A percentile compares a stretch with the other conserved stretches of the same genome.
These are phyloP conservation scores for Lasioglossum zephyrum DNA, from an alignment of 2,888 invertebrate species.

Conservation along the genomic window DNA sequence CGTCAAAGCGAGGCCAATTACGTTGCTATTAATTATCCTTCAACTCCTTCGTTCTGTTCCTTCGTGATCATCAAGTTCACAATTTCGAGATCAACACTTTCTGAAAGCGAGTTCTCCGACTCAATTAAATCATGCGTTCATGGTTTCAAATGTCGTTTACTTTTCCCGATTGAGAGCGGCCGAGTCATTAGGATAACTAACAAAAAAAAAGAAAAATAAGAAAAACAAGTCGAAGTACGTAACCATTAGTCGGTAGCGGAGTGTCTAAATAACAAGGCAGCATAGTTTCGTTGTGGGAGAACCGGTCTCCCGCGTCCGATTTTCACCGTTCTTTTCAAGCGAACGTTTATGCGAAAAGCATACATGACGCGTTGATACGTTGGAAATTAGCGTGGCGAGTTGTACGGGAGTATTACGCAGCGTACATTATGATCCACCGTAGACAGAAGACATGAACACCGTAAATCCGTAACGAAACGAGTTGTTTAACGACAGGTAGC, in stretches of 20 bases:
- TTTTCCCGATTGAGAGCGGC: not conserved
- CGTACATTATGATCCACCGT: not conserved
- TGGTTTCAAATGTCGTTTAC: constrained; percentile 9
- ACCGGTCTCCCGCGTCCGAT: constrained; percentile 32
- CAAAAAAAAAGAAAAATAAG: not conserved
- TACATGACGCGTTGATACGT: not conserved
- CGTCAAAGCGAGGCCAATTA: not conserved
- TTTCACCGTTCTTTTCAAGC: constrained; percentile 15
- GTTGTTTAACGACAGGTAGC: not conserved
- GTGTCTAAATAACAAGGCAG: constrained; percentile 2
- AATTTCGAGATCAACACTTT: not conserved
- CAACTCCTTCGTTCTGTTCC: not conserved
- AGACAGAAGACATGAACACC: not conserved
- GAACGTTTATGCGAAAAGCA: not conserved
- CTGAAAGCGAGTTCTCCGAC: not conserved
- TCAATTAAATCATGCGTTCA: not conserved
- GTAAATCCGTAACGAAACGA: not conserved
- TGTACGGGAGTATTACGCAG: not conserved
- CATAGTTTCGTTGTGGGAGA: constrained; percentile 39
- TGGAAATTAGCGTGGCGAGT: constrained; percentile 17
- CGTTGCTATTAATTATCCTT: not conserved
- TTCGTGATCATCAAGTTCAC: not conserved
- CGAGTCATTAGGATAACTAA: not conserved
- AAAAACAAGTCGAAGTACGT: not conserved
- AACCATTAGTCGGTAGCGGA: constrained; percentile 16